A percentile compares a stretch with the other conserved stretches of the same genome.
phyloP scores from a whole-genome alignment of 2,888 invertebrate genomes.

The Synanthedon myopaeformis region DNA sequence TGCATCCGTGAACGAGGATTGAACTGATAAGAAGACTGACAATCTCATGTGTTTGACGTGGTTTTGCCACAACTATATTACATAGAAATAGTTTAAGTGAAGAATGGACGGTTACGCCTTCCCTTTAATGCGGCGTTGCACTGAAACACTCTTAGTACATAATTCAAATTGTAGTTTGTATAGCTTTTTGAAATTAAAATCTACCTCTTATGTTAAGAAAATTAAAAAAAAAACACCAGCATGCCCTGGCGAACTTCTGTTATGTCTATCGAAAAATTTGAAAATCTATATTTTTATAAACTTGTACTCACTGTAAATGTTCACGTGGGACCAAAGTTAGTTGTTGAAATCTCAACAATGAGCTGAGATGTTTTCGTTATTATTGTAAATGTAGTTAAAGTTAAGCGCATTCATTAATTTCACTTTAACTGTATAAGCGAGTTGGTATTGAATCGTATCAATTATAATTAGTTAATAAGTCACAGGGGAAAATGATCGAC shows the following conservation, averaged over 20 bases:
- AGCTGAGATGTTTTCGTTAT: conserved; percentile 18
- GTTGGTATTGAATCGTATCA: not conserved
- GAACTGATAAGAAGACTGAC: conserved; percentile 69
- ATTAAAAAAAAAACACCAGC: conserved; percentile 25
- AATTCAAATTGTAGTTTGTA: conserved; percentile 46
- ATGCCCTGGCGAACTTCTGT: not conserved
- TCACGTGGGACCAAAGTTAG: conserved; percentile 46
- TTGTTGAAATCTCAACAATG: conserved; percentile 19
- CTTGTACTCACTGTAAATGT: conserved; percentile 5
- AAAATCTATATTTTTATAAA: not conserved
- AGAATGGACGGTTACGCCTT: conserved; percentile 25
- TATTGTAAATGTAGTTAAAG: not conserved
- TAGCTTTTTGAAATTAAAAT: conserved; percentile 60
- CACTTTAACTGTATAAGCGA: too few species aligned
- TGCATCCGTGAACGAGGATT: conserved; percentile 62
- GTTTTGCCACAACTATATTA: conserved; percentile 32
- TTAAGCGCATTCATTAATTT: too few species aligned
- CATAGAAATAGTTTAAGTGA: conserved; percentile 42
- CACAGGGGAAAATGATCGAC: too few species aligned
- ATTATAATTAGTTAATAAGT: not conserved
- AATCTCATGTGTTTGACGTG: conserved; percentile 56
- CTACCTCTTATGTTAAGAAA: conserved; percentile 54
- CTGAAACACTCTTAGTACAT: conserved; percentile 27
- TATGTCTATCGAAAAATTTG: not conserved
- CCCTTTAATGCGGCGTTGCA: conserved; percentile 17